These are phyloP conservation scores for Microctonus aethiopoides DNA, from an alignment of 2,888 invertebrate species.

Conservation along the genomic window DNA sequence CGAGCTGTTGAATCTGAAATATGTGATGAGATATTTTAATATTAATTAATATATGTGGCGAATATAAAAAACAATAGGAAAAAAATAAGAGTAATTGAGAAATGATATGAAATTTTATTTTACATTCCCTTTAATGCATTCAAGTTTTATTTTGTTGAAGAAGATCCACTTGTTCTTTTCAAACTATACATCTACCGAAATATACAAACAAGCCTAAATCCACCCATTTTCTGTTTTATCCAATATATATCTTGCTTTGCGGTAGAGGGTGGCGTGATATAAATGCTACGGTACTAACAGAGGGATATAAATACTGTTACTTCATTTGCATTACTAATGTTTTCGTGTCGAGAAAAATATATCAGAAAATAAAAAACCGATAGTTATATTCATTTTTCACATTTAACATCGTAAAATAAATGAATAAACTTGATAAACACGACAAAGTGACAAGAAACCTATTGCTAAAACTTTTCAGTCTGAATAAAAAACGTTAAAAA, in stretches of 20 bases:
- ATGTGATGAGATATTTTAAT: too few relatives aligned
- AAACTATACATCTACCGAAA: background rate
- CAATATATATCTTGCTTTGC: background rate
- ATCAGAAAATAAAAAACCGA: conserved; percentile 35
- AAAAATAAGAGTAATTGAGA: too few relatives aligned
- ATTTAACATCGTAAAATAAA: background rate
- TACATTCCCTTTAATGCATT: background rate
- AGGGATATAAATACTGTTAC: conserved; percentile 9
- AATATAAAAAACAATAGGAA: too few relatives aligned
- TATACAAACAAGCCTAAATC: background rate
- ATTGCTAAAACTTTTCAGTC: background rate
- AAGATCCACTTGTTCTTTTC: background rate
- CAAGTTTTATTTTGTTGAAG: background rate
- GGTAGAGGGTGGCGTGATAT: background rate
- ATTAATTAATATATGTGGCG: too few relatives aligned
- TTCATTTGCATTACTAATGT: conserved; percentile 38
- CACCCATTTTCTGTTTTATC: background rate
- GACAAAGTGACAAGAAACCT: background rate
- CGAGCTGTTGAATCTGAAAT: too few relatives aligned
- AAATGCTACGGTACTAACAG: conserved; percentile 7
- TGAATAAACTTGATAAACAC: background rate
- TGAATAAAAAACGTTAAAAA: background rate
- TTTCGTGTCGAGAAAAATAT: conserved; percentile 21
- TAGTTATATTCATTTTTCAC: background rate
- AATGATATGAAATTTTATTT: background rate